These are phyloP conservation scores for Sebastes hubbsi DNA, from an alignment of 2,797 vertebrate species.

Conservation along the genomic window DNA sequence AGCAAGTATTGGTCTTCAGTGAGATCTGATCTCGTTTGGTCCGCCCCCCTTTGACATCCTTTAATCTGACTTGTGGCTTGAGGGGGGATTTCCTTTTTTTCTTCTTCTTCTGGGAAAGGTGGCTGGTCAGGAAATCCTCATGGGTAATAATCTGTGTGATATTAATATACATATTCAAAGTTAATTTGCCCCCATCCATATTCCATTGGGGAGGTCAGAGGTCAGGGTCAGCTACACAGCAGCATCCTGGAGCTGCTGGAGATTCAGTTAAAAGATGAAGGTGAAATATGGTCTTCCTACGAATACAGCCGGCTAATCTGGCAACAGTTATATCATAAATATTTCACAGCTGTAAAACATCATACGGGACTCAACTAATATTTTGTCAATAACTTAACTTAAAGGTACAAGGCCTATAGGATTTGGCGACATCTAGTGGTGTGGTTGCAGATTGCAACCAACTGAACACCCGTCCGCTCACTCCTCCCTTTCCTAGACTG, in stretches of 20 bases:
- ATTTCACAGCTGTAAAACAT: background rate
- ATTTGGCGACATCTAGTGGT: too few relatives aligned
- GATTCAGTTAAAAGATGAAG: background rate
- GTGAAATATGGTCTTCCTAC: background rate
- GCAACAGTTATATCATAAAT: background rate
- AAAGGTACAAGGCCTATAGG: background rate
- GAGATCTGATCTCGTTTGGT: slow-evolving; percentile 20
- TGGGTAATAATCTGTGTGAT: background rate
- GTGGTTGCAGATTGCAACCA: too few relatives aligned
- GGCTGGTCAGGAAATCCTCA: background rate
- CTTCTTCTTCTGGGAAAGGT: background rate
- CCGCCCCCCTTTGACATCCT: slow-evolving; percentile 4
- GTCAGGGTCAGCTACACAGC: background rate
- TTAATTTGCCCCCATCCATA: background rate
- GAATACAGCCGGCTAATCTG: background rate
- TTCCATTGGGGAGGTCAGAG: slow-evolving; percentile 5
- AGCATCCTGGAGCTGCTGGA: background rate
- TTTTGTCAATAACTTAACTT: background rate
- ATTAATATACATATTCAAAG: background rate
- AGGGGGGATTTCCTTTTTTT: background rate
- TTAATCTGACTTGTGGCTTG: slow-evolving; percentile 29
- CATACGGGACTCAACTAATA: background rate
- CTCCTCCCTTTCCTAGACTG: too few relatives aligned
- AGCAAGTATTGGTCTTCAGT: slow-evolving; percentile 3
- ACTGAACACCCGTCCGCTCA: too few relatives aligned